Percentiles rank a stretch among this genome's conserved stretches.
These are phyloP conservation scores for Eulithis prunata DNA, from an alignment of 2,888 invertebrate species.

Conservation along the genomic window DNA sequence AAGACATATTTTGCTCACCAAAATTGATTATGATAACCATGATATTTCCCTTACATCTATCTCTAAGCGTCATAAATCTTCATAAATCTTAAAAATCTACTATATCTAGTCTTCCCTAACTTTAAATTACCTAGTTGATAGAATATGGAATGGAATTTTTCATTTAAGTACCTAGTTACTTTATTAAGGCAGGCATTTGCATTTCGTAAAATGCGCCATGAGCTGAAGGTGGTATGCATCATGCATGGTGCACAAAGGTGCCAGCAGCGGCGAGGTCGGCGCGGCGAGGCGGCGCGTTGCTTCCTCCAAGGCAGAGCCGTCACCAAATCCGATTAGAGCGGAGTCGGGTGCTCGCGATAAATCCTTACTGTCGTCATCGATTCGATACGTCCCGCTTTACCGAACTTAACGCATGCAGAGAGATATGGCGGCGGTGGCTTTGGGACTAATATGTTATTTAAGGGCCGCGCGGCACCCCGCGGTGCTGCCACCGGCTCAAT, in stretches of 20 bases:
- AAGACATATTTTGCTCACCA: too few species aligned
- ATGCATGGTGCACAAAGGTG: too few species aligned
- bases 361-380: slow-evolving; percentile 77
- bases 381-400: slow-evolving; percentile 77
- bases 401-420: slow-evolving; percentile 67
- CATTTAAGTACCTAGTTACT: too few species aligned
- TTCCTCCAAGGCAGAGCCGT: slow-evolving; percentile 42
- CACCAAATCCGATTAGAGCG: slow-evolving; percentile 72
- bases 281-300: neutral
- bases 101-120: too few species aligned
- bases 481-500: slow-evolving; percentile 74
- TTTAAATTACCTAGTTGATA: too few species aligned
- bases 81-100: too few species aligned
- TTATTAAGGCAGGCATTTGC: neutral
- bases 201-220: too few species aligned
- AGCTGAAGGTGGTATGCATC: too few species aligned
- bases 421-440: slow-evolving; percentile 77
- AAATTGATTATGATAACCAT: too few species aligned
- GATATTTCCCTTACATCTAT: too few species aligned
- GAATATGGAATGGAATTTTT: too few species aligned
- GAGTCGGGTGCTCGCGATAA: slow-evolving; percentile 75
- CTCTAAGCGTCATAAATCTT: too few species aligned
- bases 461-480: slow-evolving; percentile 71
- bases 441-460: slow-evolving; percentile 79
- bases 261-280: slow-evolving; percentile 6